A percentile compares a stretch with the other conserved stretches of the same genome.
Evolutionary conservation across 2,888 invertebrate species (phyloP).

Genomic region (Caenorhabditis becei): DNA sequence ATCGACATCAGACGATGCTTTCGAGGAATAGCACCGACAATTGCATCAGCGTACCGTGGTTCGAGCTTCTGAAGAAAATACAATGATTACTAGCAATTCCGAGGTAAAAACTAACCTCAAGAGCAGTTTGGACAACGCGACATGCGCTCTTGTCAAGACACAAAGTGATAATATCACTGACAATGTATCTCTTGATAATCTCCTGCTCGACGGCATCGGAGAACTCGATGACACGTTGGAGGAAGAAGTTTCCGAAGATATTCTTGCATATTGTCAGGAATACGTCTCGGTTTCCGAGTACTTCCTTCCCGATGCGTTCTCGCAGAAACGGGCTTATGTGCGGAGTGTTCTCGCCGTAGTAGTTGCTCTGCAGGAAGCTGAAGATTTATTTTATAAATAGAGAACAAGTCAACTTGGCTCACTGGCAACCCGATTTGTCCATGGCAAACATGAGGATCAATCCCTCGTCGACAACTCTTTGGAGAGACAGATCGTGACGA

Average conservation of each 20-base stretch:
- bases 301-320: constrained; percentile 18
- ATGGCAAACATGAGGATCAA: constrained; percentile 59
- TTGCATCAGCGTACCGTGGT: neutral
- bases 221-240: constrained; percentile 66
- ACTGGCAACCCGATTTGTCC: constrained; percentile 64
- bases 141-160: constrained; percentile 74
- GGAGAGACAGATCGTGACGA: constrained; percentile 31
- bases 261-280: constrained; percentile 60
- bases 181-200: constrained; percentile 33
- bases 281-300: constrained; percentile 15
- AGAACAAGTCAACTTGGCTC: too few species aligned
- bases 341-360: constrained; percentile 57
- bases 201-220: constrained; percentile 48
- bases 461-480: constrained; percentile 46
- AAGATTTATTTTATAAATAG: too few species aligned
- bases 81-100: too few species aligned
- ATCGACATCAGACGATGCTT: constrained; percentile 34
- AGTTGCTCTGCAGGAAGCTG: constrained; percentile 56
- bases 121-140: constrained; percentile 73
- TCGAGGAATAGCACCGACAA: constrained; percentile 57
- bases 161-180: constrained; percentile 54
- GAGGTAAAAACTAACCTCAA: too few species aligned
- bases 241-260: constrained; percentile 67
- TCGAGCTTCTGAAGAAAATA: constrained; percentile 57
- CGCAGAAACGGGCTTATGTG: constrained; percentile 2